Evolutionary conservation across 2,797 vertebrate species (phyloP), one percentile per base, ranked within the genome.

Genomic region (Bucorvus abyssinicus): DNA sequence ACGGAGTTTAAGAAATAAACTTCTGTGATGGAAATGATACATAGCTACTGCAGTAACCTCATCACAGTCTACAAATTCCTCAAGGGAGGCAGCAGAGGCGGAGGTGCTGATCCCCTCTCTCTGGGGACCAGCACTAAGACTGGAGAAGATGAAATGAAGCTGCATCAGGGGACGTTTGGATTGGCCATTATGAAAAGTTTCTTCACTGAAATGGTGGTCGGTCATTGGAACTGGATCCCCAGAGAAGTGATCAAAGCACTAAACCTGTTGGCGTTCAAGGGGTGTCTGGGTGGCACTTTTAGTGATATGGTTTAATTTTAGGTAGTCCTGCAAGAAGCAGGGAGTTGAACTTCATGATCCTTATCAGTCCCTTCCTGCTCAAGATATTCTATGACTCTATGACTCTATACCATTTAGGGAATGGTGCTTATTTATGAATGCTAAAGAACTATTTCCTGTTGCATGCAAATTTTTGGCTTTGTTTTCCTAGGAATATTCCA

Each of bases 21-120:
- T 40, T 40, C 38, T 40, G 38, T 40, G 38, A 8, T 40, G 12
- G 10, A 63, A 53, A 53, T 49, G 12, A 16, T 53, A 16, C 15
- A 49, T 53, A 70, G 24, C 7, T 79, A 21, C 44, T 55, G 18
- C 18, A 44, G 23, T 55, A 30, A 44, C 10, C 6, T 64, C 22
- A 32, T 40, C 38, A 40, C 38, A 40, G 38, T 76, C 42, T 65
- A 9, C 12, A 47, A 6, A 21, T 36, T 65, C 36, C 14, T 47
- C 6, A 3, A 22, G 26, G 23, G 3, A 4, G 7, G 13, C 16
- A 73, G 36, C 0, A 5, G 14, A 19, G 4, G 22, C 17, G 9
- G 27, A 30, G 19, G 6, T 15, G 10, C 27, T 34, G 23, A 17
- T 44, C 20, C 47, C 29, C 4, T 65, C 17, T 61, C 49, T 57